Evolutionary conservation across 2,113 vertebrate species (phyloP).

Genomic region (Rhineura floridana): DNA sequence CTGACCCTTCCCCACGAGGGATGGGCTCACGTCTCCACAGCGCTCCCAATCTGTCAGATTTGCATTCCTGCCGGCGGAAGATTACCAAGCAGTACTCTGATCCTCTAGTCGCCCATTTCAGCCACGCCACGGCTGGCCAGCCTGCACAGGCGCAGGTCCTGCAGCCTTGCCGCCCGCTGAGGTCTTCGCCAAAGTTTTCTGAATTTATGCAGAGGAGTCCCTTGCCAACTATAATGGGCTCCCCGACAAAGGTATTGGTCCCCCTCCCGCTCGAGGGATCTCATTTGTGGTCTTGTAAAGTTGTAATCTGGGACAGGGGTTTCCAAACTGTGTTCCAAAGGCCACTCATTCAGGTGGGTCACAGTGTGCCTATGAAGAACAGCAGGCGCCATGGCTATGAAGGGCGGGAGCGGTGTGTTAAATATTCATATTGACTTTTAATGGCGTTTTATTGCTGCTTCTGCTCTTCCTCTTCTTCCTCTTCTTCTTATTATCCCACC

Average conservation of each 20-base stretch:
- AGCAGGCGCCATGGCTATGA: no score
- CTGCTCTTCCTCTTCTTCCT: no score
- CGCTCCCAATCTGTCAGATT: slow-evolving; percentile 87
- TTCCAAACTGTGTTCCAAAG: no score
- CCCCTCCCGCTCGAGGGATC: not conserved
- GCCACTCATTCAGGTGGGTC: no score
- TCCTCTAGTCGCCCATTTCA: slow-evolving; percentile 77
- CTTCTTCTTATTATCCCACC: no score
- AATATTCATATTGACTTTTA: no score
- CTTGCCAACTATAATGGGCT: slow-evolving; percentile 93
- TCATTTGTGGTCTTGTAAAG: not conserved
- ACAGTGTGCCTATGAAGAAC: no score
- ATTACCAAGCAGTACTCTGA: slow-evolving; percentile 94
- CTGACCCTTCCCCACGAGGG: slow-evolving; percentile 75
- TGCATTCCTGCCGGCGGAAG: slow-evolving; percentile 83
- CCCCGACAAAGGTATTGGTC: slow-evolving; percentile 87
- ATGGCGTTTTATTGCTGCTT: no score
- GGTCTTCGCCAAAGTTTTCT: slow-evolving; percentile 90
- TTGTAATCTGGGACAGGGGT: not conserved
- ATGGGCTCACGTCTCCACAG: slow-evolving; percentile 94
- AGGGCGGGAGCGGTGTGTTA: no score
- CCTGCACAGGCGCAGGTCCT: slow-evolving; percentile 66
- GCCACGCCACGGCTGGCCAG: slow-evolving; percentile 64
- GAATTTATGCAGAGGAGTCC: slow-evolving; percentile 95
- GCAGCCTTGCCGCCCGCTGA: slow-evolving; percentile 81